Percentiles rank a stretch among this genome's conserved stretches.
These are phyloP conservation scores for Lepus europaeus DNA, from an alignment of 2,113 vertebrate genomes.

Conservation along the genomic window DNA sequence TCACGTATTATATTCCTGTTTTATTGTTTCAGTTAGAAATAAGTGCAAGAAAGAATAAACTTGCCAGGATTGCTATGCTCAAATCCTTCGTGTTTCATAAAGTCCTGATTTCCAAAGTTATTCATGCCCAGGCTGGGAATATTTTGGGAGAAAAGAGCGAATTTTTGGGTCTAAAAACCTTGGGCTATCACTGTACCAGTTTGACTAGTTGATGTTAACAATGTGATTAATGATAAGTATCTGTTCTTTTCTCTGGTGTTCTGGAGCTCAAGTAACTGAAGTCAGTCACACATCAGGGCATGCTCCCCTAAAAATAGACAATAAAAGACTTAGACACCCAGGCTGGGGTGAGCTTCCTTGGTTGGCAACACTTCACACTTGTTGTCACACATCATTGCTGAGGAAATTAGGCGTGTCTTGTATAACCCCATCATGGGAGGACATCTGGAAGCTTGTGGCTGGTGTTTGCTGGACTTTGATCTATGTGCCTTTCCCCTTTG, in stretches of 20 bases:
- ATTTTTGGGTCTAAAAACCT: background rate
- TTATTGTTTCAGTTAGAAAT: background rate
- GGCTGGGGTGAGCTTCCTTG: background rate
- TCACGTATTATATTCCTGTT: background rate
- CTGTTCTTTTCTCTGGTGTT: background rate
- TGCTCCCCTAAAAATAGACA: background rate
- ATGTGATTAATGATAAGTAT: background rate
- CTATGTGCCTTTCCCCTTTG: background rate
- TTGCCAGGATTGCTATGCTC: background rate
- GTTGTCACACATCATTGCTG: background rate
- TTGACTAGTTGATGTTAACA: background rate
- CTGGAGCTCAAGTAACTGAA: background rate
- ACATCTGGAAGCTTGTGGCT: background rate
- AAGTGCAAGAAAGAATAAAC: background rate
- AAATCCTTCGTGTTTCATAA: background rate
- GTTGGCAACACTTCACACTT: background rate
- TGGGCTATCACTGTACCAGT: background rate
- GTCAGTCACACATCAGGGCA: background rate
- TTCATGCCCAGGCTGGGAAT: background rate
- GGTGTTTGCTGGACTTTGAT: background rate
- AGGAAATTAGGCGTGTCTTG: background rate
- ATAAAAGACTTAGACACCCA: background rate
- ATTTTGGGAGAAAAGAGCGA: background rate
- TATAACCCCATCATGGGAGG: background rate
- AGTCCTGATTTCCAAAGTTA: background rate